phyloP scores from a whole-genome alignment of 2,888 invertebrate species.

The Drosophila cracens region DNA sequence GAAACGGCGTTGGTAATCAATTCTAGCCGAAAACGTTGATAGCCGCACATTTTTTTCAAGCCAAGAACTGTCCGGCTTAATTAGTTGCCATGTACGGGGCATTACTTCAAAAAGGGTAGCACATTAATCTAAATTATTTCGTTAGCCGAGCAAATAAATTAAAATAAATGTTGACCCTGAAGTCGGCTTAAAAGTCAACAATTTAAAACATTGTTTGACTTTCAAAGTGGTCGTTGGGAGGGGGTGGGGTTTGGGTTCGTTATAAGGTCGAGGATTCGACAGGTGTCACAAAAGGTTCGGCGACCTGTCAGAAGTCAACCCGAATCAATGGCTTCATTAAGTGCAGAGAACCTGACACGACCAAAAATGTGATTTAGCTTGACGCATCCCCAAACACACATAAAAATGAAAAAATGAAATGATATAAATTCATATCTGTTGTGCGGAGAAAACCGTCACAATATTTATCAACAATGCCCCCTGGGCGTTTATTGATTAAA shows the following conservation, averaged over 20 bases:
- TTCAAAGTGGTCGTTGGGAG: background rate
- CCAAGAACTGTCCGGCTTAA: conserved; percentile 46
- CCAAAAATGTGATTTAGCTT: conserved; percentile 12
- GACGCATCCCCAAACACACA: conserved; percentile 4
- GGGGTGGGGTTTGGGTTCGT: no score
- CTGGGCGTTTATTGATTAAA: conserved; percentile 73
- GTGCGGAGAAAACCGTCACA: conserved; percentile 39
- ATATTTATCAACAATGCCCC: conserved; percentile 72
- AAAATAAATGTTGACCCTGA: conserved; percentile 65
- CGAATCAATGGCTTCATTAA: conserved; percentile 68
- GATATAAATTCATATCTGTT: conserved; percentile 63
- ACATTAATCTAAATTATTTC: conserved; percentile 74
- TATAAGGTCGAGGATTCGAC: conserved; percentile 34
- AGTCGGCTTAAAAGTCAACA: conserved; percentile 59
- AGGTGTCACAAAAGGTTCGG: conserved; percentile 56
- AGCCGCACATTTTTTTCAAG: conserved; percentile 41
- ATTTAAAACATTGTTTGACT: conserved; percentile 61
- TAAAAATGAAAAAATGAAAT: conserved; percentile 31
- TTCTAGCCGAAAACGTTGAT: conserved; percentile 43
- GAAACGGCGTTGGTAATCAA: conserved; percentile 59
- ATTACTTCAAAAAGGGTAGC: conserved; percentile 31
- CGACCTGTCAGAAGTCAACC: conserved; percentile 41
- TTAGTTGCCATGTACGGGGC: conserved; percentile 46
- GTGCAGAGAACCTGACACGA: conserved; percentile 10
- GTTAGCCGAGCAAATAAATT: conserved; percentile 66